These are phyloP conservation scores for Spermophilus dauricus DNA, from an alignment of 2,113 vertebrate species.

Conservation along the genomic window DNA sequence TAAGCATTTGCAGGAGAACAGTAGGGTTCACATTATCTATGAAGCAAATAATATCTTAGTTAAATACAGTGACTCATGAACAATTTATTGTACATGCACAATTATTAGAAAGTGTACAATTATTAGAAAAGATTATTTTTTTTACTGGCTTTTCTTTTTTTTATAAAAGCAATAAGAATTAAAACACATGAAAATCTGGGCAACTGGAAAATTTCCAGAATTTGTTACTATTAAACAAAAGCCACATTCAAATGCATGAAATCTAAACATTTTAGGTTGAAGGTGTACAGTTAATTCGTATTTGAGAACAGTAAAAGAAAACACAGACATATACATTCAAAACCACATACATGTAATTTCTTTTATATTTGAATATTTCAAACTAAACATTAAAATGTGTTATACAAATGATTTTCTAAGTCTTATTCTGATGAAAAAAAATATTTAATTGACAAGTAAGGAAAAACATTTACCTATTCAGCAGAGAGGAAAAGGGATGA, in stretches of 20 bases:
- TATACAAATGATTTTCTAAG: slow-evolving; percentile 6
- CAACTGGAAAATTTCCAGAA: background rate
- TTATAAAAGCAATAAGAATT: background rate
- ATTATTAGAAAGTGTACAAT: background rate
- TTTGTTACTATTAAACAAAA: background rate
- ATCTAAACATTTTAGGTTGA: background rate
- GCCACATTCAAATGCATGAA: slow-evolving; percentile 1
- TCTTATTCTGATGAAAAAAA: slow-evolving; percentile 14
- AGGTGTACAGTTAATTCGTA: background rate
- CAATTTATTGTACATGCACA: background rate
- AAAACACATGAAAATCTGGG: background rate
- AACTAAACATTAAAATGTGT: background rate
- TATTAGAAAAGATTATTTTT: background rate
- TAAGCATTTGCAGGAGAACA: background rate
- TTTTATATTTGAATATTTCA: background rate
- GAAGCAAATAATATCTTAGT: too few species aligned
- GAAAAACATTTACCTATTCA: background rate
- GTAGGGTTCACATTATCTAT: background rate
- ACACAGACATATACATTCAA: background rate
- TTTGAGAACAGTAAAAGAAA: slow-evolving; percentile 20
- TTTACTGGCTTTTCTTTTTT: too few species aligned
- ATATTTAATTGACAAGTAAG: slow-evolving; percentile 2
- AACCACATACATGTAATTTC: background rate
- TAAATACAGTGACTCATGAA: background rate
- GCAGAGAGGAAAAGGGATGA: background rate